Evolutionary conservation across 2,113 vertebrate species (phyloP).

Genomic region (Amia ocellicauda): DNA sequence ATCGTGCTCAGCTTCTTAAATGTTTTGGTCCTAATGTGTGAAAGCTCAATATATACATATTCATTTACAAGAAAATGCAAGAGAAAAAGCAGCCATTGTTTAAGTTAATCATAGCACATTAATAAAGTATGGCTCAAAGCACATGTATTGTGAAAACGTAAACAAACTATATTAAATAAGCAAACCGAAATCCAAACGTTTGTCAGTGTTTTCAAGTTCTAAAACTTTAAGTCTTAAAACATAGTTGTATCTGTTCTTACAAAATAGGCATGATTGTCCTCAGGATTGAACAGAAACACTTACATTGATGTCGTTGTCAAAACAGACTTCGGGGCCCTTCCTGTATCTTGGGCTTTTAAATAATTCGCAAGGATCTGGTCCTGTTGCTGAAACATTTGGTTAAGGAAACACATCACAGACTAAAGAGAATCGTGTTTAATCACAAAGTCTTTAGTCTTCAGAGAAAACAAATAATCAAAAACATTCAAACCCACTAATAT

Average conservation of each 20-base stretch:
- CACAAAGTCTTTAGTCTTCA: no score
- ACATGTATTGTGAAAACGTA: conserved; percentile 34
- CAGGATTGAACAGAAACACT: conserved; percentile 42
- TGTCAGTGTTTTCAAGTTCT: neutral
- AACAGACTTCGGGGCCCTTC: conserved; percentile 92
- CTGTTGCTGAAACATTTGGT: conserved; percentile 76
- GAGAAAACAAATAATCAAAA: no score
- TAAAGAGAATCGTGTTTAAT: no score
- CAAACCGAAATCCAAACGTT: neutral
- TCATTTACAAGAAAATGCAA: conserved; percentile 48
- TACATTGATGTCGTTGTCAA: conserved; percentile 87
- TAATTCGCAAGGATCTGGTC: conserved; percentile 90
- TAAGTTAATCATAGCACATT: conserved; percentile 44
- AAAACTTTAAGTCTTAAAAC: neutral
- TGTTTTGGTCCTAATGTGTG: conserved; percentile 60
- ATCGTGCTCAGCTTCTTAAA: no score
- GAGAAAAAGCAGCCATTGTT: conserved; percentile 56
- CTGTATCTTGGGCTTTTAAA: conserved; percentile 90
- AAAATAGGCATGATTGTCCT: neutral
- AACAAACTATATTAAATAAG: conserved; percentile 28
- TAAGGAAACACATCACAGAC: conserved; percentile 67
- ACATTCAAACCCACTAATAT: no score
- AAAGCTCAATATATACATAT: conserved; percentile 59
- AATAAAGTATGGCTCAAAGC: conserved; percentile 47
- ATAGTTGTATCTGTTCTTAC: neutral